Evolutionary conservation across 2,888 invertebrate genomes (phyloP).

Genomic region (Trachelus stipa): DNA sequence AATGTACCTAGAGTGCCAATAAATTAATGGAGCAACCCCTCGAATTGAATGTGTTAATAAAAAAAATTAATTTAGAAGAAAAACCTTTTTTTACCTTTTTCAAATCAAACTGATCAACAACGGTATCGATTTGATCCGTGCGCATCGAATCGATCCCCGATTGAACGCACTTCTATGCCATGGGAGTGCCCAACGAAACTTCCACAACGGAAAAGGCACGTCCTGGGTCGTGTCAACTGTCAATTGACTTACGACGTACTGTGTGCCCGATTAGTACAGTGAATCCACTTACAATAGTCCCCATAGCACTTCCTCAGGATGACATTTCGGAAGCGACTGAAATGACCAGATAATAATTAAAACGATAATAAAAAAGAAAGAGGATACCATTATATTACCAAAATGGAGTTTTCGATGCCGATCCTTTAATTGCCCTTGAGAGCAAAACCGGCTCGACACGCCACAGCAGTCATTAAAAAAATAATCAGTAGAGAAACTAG

Average conservation of each 20-base stretch:
- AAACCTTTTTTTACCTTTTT: neutral
- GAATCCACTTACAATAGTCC: neutral
- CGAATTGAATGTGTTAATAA: neutral
- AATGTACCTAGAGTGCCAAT: neutral
- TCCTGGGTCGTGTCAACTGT: slow-evolving; percentile 55
- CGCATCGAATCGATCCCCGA: slow-evolving; percentile 43
- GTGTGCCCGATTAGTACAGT: slow-evolving; percentile 28
- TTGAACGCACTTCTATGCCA: slow-evolving; percentile 48
- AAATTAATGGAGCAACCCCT: neutral
- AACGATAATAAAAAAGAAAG: neutral
- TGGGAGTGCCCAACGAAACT: slow-evolving; percentile 46
- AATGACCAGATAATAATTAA: neutral
- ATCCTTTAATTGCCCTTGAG: slow-evolving; percentile 36
- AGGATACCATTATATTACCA: too few relatives aligned
- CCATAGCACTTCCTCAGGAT: neutral
- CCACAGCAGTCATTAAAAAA: slow-evolving; percentile 18
- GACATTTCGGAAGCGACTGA: neutral
- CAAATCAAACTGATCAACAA: neutral
- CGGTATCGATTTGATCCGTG: neutral
- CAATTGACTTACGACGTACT: slow-evolving; percentile 50
- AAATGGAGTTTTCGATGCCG: neutral
- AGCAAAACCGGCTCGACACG: slow-evolving; percentile 31
- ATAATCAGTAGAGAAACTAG: neutral
- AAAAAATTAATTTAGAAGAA: neutral
- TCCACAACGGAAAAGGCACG: slow-evolving; percentile 57